Evolutionary conservation across 2,113 vertebrate genomes (phyloP), one percentile per base, ranked within the genome.

Genomic region (Trichechus manatus): DNA sequence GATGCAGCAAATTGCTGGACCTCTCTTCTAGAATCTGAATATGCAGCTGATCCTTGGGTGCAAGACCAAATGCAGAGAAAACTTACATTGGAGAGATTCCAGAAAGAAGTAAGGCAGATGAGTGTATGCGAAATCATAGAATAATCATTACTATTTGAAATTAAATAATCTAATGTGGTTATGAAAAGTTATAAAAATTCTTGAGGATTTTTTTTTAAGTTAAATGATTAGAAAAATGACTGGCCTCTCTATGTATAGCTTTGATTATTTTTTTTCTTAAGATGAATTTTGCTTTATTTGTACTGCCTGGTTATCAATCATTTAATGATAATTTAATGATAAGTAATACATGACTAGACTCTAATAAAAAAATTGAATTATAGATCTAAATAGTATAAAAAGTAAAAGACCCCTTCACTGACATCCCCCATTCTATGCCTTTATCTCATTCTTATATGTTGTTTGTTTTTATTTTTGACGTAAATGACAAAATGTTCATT

Each of bases 1-100:
- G 99, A 99, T 56, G 99, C 99, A 74, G 99, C 99, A 42, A 99
- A 99, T 94, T 99, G 99, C 95, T 99, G 99, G 99, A 98, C 98
- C 0, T 99, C 99, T 33, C 98, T 99, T 87, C 96, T 99, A 97
- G 99, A 99, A 98, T 99, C 99, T 39, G 99, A 99, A 77, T 99
- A 99, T 93, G 98, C 98, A 93, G 99, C 99, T 4, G 99, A 99
- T 74, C 99, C 99, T 25, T 99, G 99, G 99, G 99, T 99, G 1
- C 99, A 99, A 98, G 99, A 99, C 97, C 99, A 99, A 98, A 99
- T 99, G 99, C 99, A 99, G 97, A 99, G 99, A 95, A 99, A 99
- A 78, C 99, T 99, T 25, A 99, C 99, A 0, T 97, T 99, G 91
- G 99, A 99, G 98, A 98, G 99, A 97, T 99, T 99, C 97, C 99